These are phyloP conservation scores for Phallusia fumigata DNA, from an alignment of 23 tunicate species.

Conservation along the genomic window DNA sequence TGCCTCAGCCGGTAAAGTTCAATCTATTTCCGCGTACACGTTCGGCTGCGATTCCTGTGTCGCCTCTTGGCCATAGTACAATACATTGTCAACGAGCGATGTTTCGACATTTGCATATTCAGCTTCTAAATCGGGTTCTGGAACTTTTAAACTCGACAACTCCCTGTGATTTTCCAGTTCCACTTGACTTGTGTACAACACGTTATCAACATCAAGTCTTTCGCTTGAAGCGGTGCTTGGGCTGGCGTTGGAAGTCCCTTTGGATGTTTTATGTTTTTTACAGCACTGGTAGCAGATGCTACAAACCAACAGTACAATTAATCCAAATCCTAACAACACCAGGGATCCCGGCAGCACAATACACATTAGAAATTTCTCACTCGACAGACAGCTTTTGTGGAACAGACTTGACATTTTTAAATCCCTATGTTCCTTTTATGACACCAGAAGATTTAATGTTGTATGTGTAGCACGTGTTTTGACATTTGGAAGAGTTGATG, in stretches of 20 bases:
- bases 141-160: not conserved
- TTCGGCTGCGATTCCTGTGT: not conserved
- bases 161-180: not conserved
- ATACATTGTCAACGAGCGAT: not conserved
- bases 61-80: not conserved
- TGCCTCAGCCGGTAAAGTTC: not conserved
- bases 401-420: no score
- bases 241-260: no score
- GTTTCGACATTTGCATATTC: not conserved
- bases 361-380: not conserved
- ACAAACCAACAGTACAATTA: not conserved
- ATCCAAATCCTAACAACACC: not conserved
- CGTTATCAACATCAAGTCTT: not conserved
- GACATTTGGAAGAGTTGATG: no score
- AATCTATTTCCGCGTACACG: not conserved
- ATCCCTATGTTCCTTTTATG: no score
- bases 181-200: not conserved
- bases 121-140: not conserved
- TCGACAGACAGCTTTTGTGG: no score
- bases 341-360: not conserved
- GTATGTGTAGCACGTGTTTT: no score
- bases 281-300: not conserved
- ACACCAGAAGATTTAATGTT: no score
- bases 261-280: not conserved
- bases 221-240: not conserved